Percentiles rank a stretch among this genome's conserved stretches.
phyloP scores from a whole-genome alignment of 2,113 vertebrate species.

The Rhabdornis inornatus region DNA sequence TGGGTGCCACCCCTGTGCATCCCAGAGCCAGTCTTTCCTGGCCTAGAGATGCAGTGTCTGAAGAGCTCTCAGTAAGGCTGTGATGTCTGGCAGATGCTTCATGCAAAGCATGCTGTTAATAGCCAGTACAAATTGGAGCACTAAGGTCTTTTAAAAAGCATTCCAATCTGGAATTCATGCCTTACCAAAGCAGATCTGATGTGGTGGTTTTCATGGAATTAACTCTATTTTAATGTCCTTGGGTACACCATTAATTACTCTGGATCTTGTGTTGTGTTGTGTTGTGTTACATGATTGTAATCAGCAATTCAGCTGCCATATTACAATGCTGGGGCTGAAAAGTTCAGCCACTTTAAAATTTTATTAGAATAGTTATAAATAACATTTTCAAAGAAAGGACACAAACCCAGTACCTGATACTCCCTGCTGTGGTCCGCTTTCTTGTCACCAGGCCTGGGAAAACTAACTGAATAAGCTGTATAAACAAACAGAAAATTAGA shows the following conservation, averaged over 20 bases:
- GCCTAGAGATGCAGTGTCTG: neutral
- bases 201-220: neutral
- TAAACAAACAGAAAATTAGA: neutral
- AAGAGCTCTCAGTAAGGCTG: neutral
- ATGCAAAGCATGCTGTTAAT: neutral
- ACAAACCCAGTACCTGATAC: slow-evolving; percentile 50
- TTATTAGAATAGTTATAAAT: neutral
- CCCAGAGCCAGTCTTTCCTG: neutral
- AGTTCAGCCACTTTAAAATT: neutral
- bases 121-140: neutral
- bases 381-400: neutral
- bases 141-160: neutral
- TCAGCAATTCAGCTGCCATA: neutral
- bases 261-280: neutral
- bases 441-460: slow-evolving; percentile 64
- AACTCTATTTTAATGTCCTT: neutral
- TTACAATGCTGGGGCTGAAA: neutral
- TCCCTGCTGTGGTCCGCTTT: slow-evolving; percentile 63
- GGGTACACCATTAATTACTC: neutral
- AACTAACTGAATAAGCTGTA: slow-evolving; percentile 60
- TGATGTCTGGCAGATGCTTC: neutral
- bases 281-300: neutral
- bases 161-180: neutral
- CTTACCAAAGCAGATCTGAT: neutral
- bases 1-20: neutral